Base-by-base conservation (phyloP, 2,797 vertebrate species). In the Galagoides demidoff region DNA sequence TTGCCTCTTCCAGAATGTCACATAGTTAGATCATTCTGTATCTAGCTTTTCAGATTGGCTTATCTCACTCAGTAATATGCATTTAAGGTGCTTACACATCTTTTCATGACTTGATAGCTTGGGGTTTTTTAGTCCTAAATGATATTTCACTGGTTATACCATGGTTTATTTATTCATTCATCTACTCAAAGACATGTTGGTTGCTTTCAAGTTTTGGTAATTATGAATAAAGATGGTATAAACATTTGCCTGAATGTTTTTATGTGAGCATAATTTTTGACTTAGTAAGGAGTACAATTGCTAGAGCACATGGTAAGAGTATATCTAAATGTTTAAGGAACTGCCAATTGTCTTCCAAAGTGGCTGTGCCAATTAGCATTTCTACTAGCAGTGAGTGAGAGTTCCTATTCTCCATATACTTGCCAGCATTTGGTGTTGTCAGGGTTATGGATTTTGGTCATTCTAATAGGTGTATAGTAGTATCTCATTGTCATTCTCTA, bases 41-140 rank as follows among this genome's bases (percentile, higher is more conserved):
- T 45, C 29, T 45, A 11, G 34, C 17, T 57, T 93, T 89, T 73
- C 68, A 89, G 23, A 83, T 57, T 66, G 45, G 31, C 45, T 93
- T 55, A 23, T 74, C 45, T 64, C 85, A 83, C 5, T 34, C 74
- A 74, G 22, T 45, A 83, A 74, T 57, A 76, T 45, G 61, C 78
- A 83, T 43, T 82, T 49, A 89, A 45, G 31, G 4, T 89, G 66
- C 25, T 31, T 89, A 6, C 31, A 25, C 43, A 68, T 76, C 68
- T 83, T 83, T 83, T 83, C 61, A 76, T 83, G 29, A 45, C 59
- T 89, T 89, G 68, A 76, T 82, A 83, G 57, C 22, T 82, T 59
- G 82, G 83, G 83, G 74, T 22, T 82, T 76, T 82, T 89, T 89
- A 74, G 77, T 49, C 39, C 45, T 83, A 19, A 88, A 73, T 91